A percentile compares a stretch with the other conserved stretches of the same genome.
phyloP scores from a whole-genome alignment of 2,113 vertebrate genomes.

The Myocastor coypus region DNA sequence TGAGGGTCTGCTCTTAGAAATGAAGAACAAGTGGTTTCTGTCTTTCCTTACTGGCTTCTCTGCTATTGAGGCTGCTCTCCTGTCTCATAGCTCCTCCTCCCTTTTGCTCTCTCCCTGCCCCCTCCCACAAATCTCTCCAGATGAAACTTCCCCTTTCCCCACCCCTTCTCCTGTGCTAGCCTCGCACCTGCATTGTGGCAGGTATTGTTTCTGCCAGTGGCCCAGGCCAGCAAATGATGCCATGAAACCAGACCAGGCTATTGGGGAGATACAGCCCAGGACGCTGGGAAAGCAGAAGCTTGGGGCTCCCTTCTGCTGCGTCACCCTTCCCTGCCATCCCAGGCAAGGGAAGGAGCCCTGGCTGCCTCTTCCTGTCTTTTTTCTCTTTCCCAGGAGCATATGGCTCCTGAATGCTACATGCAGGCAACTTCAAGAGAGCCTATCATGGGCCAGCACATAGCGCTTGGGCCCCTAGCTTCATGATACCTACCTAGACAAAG shows the following conservation, averaged over 20 bases:
- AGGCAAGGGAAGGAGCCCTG: neutral
- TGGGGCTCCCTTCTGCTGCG: neutral
- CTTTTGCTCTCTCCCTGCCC: neutral
- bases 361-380: neutral
- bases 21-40: neutral
- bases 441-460: neutral
- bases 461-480: neutral
- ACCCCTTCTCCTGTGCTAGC: neutral
- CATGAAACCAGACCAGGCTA: neutral
- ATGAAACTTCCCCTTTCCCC: neutral
- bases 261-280: neutral
- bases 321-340: neutral
- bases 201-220: neutral
- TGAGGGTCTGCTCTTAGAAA: neutral
- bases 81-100: neutral
- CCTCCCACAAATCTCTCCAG: neutral
- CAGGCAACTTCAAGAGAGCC: neutral
- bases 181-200: neutral
- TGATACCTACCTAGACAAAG: neutral
- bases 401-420: neutral
- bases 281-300: neutral
- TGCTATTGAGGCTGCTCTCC: neutral
- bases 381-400: conserved; percentile 10
- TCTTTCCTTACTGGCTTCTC: neutral
- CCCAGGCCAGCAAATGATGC: neutral